A percentile compares a stretch with the other conserved stretches of the same genome.
Evolutionary conservation across 2,113 vertebrate species (phyloP).

Genomic region (Protobothrops mucrosquamatus): DNA sequence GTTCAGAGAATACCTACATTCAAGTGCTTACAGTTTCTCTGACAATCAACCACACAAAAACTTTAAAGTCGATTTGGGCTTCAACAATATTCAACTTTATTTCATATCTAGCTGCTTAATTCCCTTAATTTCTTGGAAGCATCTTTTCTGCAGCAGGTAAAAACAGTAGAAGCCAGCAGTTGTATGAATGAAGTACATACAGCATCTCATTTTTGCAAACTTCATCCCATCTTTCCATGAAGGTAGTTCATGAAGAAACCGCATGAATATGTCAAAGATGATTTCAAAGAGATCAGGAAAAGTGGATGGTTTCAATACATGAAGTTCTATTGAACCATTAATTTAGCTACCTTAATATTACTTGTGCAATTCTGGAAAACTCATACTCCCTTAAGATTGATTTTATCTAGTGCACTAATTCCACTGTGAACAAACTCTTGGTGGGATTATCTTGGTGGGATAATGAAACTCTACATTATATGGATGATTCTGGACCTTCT

Average conservation of each 20-base stretch:
- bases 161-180: neutral
- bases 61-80: constrained; percentile 15
- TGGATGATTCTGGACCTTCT: neutral
- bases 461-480: neutral
- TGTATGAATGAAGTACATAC: neutral
- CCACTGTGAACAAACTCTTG: neutral
- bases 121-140: constrained; percentile 3
- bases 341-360: neutral
- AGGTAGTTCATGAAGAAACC: neutral
- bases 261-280: neutral
- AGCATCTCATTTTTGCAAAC: neutral
- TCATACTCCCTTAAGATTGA: neutral
- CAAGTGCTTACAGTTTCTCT: constrained; percentile 14
- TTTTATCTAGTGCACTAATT: neutral
- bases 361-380: neutral
- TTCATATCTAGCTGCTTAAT: constrained; percentile 13
- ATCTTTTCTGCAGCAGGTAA: neutral
- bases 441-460: too few relatives aligned
- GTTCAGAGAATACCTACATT: constrained; percentile 3
- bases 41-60: constrained; percentile 20
- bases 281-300: neutral
- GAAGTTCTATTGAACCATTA: neutral
- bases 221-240: neutral
- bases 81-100: constrained; percentile 14
- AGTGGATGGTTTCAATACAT: too few relatives aligned